A percentile compares a stretch with the other conserved stretches of the same genome.
Evolutionary conservation across 1,140 invertebrate species (phyloP).

Genomic region (Zaprionus vittiger): DNA sequence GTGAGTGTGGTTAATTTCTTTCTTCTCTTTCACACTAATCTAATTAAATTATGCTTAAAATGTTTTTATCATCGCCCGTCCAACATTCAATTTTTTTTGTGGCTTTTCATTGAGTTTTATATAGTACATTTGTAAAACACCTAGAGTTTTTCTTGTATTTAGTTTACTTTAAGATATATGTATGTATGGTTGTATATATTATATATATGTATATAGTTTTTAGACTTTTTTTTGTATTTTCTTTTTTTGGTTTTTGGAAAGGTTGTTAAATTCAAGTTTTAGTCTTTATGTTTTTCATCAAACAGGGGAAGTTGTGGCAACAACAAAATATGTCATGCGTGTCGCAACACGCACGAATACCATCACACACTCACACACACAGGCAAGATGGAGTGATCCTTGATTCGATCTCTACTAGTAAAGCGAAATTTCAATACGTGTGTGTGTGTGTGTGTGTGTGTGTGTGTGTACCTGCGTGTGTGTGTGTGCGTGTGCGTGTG

Average conservation of each 20-base stretch:
- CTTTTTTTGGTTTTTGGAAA: constrained; percentile 52
- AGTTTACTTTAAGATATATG: constrained; percentile 61
- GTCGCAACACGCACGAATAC: not conserved
- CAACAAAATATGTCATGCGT: constrained; percentile 15
- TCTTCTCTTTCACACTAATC: constrained; percentile 35
- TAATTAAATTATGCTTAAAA: constrained; percentile 68
- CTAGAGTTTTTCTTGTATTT: constrained; percentile 59
- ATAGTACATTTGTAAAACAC: constrained; percentile 74
- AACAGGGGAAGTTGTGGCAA: constrained; percentile 71
- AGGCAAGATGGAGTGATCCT: not conserved
- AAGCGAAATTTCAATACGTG: not conserved
- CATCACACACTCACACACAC: constrained; percentile 7
- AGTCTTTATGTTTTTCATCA: constrained; percentile 80
- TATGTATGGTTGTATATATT: constrained; percentile 42
- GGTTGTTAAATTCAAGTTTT: constrained; percentile 76
- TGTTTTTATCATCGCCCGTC: constrained; percentile 32
- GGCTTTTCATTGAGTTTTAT: constrained; percentile 19
- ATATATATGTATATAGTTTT: constrained; percentile 39
- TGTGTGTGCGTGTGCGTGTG: constrained; percentile 6
- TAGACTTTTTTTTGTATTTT: constrained; percentile 30
- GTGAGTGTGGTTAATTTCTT: constrained; percentile 11
- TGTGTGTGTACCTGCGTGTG: not conserved
- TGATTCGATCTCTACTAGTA: not conserved
- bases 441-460: not conserved
- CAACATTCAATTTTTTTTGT: constrained; percentile 5